phyloP scores from a whole-genome alignment of 2,888 invertebrate species.

The Volucella zonaria region DNA sequence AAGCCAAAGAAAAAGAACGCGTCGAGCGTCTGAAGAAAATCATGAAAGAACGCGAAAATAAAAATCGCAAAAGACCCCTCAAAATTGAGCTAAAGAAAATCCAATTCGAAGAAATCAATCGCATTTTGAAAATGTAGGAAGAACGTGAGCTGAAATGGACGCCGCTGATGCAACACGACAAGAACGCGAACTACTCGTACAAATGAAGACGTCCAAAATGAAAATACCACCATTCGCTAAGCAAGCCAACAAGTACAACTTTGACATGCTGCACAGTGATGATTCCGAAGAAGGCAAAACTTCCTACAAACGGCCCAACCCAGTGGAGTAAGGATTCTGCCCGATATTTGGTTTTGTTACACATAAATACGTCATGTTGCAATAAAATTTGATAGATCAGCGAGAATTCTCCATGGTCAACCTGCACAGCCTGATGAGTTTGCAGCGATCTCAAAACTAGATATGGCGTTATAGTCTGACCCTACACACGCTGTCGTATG shows the following conservation, averaged over 20 bases:
- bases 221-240: slow-evolving; percentile 78
- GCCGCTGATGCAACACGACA: slow-evolving; percentile 76
- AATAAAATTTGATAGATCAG: slow-evolving; percentile 25
- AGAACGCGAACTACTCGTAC: slow-evolving; percentile 78
- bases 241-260: slow-evolving; percentile 78
- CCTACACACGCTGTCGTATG: no score
- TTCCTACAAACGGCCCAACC: slow-evolving; percentile 78
- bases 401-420: no score
- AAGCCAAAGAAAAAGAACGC: slow-evolving; percentile 81
- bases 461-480: no score
- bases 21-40: slow-evolving; percentile 80
- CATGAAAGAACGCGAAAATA: slow-evolving; percentile 81
- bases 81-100: slow-evolving; percentile 79
- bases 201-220: slow-evolving; percentile 77
- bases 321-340: slow-evolving; percentile 83
- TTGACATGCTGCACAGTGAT: slow-evolving; percentile 82
- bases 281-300: slow-evolving; percentile 82
- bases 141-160: slow-evolving; percentile 76
- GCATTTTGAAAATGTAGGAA: slow-evolving; percentile 78
- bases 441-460: no score
- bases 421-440: no score
- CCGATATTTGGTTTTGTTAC: slow-evolving; percentile 39
- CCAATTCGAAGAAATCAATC: slow-evolving; percentile 80
- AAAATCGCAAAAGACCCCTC: slow-evolving; percentile 78
- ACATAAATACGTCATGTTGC: slow-evolving; percentile 46